Conservation (phyloP, 2,888 invertebrate species). For the Heliconius ethilla region DNA sequence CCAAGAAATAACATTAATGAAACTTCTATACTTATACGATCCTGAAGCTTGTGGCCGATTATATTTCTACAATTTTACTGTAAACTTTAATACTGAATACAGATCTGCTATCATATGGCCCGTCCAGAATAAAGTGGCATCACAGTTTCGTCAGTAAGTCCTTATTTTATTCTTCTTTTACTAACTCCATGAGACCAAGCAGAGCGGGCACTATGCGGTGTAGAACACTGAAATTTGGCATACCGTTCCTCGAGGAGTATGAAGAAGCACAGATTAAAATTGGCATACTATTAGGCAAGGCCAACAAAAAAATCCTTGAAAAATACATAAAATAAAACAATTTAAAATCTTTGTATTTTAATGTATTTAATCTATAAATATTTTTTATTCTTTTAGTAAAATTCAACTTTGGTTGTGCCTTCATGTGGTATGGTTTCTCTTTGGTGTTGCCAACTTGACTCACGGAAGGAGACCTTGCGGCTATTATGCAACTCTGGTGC, state of each 20-base stretch:
- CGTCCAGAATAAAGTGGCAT: conserved; percentile 57
- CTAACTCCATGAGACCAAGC: neutral
- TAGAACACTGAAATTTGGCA: neutral
- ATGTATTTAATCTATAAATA: too few species aligned
- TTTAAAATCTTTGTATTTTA: too few species aligned
- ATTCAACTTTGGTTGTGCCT: conserved; percentile 60
- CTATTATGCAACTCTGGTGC: conserved; percentile 61
- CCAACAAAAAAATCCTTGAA: too few species aligned
- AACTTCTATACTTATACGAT: conserved; percentile 70
- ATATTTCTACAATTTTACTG: conserved; percentile 67
- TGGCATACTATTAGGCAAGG: too few species aligned
- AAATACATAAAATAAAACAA: too few species aligned
- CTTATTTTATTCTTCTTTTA: neutral
- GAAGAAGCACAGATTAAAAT: neutral
- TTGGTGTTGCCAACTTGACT: conserved; percentile 56
- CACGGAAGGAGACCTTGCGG: conserved; percentile 58
- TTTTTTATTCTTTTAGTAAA: conserved; percentile 53
- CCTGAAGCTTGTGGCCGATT: conserved; percentile 63
- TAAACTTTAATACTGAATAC: conserved; percentile 31
- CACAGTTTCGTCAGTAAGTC: conserved; percentile 59
- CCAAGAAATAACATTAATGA: conserved; percentile 66
- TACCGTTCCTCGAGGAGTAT: neutral
- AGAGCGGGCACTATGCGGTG: neutral
- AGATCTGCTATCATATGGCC: conserved; percentile 64
- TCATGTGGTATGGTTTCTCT: conserved; percentile 62